Base-by-base conservation (phyloP, 2,888 invertebrate species). In the Onthophagus sagittarius region DNA sequence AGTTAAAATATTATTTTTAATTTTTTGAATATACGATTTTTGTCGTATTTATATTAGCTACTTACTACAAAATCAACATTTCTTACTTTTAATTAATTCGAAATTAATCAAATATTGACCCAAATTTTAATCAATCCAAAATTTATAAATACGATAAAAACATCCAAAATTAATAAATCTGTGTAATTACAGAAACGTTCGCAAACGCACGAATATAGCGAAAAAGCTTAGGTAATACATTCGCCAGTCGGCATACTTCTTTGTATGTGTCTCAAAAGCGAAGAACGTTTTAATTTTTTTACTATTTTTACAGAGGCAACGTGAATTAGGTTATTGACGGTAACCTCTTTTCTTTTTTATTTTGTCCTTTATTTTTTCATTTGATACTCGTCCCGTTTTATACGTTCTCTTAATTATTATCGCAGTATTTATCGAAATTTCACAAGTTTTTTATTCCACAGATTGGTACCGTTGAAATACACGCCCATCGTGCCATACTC, bases 401-500 rank as follows among this genome's bases (percentile, higher is more conserved):
- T 72, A 76, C 72, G 75, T 75, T 75, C 71, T 69, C 31, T 39
- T 33, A 32, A 63, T 62, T n/a, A 63, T n/a, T 6, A 63, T 23
- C 23, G 53, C 23, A 23, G 23, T 3, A 3, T 23, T 63, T 63
- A 23, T 69, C 31, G 9, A 23, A 32, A 70, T 64, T 65, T 71
- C 70, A 75, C 71, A 15, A 9, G 79, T 79, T 80, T 77, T 77
- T 77, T 76, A 31, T 74, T 77, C 75, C 82, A 72, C 83, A 91
- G 90, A 89, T 91, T 79, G 92, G 89, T 69, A 90, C 88, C 79
- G 87, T 88, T 62, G 95, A 94, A 84, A 88, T 93, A 70, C 90
- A 90, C 77, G 93, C 92, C 11, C 96, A 96, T 84, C 88, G 92
- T 79, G 94, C 93, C 71, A 92, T 95, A 74, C 87, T 95, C 79